A percentile compares a stretch with the other conserved stretches of the same genome.
Conservation (phyloP, 1,140 invertebrate species). For the Thereuonema tuberculata region DNA sequence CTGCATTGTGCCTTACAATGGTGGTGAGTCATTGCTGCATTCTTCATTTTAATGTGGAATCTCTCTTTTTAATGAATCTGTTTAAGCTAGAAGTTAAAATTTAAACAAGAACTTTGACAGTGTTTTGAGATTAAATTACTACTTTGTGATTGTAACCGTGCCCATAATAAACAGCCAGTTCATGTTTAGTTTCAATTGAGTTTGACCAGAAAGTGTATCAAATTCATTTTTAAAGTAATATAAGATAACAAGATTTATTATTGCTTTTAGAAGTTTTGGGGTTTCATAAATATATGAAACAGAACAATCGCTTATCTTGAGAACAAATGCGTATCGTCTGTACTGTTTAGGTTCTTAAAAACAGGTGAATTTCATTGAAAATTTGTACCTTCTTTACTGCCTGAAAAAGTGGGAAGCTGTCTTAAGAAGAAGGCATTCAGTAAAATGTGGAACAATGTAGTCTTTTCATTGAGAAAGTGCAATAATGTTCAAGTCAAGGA, state of each 20-base stretch:
- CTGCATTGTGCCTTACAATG: constrained; percentile 53
- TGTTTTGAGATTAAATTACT: neutral
- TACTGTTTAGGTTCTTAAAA: no score
- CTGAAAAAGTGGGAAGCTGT: no score
- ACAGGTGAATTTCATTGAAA: no score
- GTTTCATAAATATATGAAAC: no score
- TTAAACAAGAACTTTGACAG: neutral
- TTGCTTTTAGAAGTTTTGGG: neutral
- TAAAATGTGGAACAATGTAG: no score
- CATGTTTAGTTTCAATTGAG: neutral
- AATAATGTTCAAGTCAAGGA: no score
- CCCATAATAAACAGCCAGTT: neutral
- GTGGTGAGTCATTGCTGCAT: constrained; percentile 24
- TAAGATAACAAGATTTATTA: neutral
- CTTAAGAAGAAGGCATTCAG: no score
- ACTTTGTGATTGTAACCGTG: neutral
- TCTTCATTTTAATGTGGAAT: neutral
- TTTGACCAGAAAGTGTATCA: neutral
- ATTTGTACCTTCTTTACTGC: no score
- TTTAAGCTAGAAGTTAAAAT: neutral
- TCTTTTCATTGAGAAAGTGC: no score
- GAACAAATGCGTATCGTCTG: no score
- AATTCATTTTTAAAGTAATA: neutral
- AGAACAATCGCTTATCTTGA: neutral
- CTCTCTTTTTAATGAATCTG: neutral